These are phyloP conservation scores for Pedionomus torquatus DNA, from an alignment of 2,113 vertebrate genomes.

Conservation along the genomic window DNA sequence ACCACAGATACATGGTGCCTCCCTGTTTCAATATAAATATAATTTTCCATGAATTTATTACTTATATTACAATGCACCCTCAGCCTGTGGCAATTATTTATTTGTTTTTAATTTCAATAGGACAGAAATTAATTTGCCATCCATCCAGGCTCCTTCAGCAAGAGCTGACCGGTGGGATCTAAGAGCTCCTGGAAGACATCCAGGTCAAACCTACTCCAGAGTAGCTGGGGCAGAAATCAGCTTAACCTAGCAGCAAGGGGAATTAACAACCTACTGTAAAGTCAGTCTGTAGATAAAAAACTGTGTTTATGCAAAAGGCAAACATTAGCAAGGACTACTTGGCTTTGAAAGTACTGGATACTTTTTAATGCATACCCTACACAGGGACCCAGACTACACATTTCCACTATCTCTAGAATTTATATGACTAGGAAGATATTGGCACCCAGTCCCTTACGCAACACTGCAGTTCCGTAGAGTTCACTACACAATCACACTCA, in stretches of 20 bases:
- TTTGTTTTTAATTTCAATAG: slow-evolving; percentile 42
- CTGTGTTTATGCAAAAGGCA: not conserved
- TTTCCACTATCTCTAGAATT: not conserved
- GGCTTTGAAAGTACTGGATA: not conserved
- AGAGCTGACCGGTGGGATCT: not conserved
- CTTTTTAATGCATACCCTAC: not conserved
- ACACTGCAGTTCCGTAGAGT: fast-evolving
- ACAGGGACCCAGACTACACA: not conserved
- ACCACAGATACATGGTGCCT: slow-evolving; percentile 28
- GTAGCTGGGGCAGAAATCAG: not conserved
- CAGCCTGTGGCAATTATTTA: slow-evolving; percentile 24
- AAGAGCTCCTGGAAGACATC: not conserved
- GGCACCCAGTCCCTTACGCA: not conserved
- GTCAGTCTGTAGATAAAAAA: not conserved
- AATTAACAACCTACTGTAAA: not conserved
- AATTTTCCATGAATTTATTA: slow-evolving; percentile 41
- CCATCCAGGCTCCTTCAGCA: not conserved
- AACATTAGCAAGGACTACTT: not conserved
- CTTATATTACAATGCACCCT: not conserved
- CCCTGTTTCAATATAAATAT: slow-evolving; percentile 32
- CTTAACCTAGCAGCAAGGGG: not conserved
- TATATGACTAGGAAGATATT: not conserved
- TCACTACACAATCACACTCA: not conserved
- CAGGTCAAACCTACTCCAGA: not conserved
- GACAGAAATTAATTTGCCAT: slow-evolving; percentile 30